Base-by-base conservation (phyloP, 37 sponge, comb jelly and placozoan species). In the Chondrilla cf. caribensis region DNA sequence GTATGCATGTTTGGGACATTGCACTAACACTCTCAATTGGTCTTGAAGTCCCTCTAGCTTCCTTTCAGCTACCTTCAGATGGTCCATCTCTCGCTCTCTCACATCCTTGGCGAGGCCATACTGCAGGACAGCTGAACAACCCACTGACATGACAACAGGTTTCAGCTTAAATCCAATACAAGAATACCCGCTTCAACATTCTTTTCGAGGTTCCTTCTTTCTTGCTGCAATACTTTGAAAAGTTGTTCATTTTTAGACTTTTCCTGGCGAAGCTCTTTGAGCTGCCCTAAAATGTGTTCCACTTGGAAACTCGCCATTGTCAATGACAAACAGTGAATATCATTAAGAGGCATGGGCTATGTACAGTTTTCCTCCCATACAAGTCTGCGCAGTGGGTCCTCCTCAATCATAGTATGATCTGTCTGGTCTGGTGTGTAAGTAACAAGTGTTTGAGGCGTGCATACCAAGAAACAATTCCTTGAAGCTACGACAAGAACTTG, bases 211-310 rank as follows among this genome's bases (percentile, higher is more conserved):
- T 60, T 22, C 64, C 29, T 6, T n/a, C 64, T 60, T 60, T 60
- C 64, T 60, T 60, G 64, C 22, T 60, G 64, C 15, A 60, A 22
- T 22, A 28, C 5, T 26, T 26, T 60, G 5, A 60, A n/a, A 26
- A 60, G 28, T 6, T 60, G 64, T 22, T 60, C 64, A 26, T 60
- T 60, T 26, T n/a, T 22, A 19, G 29, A 22, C 64, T 60, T 60
- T 60, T 60, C 64, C 29, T 60, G 64, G 24, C 64, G 64, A 60
- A 60, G 64, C 22, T 60, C 64, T 60, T 60, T 60, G 28, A 60
- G 29, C 5, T 60, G 64, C 5, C 24, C 5, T 5, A 60, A 28
- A 60, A 60, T 60, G 9, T 60, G 28, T 60, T 60, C 64, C 9
- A 60, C 64, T 60, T 60, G 64, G 22, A 60, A 60, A 60, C 29